Percentiles rank a stretch among this genome's conserved stretches.
phyloP scores from a whole-genome alignment of 2,888 invertebrate species.

The Conchocele bisecta region DNA sequence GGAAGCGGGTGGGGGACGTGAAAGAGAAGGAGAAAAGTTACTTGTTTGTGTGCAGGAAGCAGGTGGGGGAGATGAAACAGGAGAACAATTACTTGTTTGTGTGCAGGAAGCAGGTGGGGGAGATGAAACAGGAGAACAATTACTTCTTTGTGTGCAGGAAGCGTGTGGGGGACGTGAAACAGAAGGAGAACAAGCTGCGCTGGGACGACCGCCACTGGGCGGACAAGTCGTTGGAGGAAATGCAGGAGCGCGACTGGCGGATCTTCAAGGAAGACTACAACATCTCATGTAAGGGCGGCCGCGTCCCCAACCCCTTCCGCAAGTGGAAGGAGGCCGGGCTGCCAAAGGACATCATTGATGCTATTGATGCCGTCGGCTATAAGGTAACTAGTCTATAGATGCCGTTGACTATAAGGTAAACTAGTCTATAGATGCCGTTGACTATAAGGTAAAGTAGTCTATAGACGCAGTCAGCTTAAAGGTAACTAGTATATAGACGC shows the following conservation, averaged over 20 bases:
- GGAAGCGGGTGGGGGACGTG: no score
- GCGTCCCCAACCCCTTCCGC: slow-evolving; percentile 97
- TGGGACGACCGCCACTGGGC: slow-evolving; percentile 99
- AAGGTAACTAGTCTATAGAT: slow-evolving; percentile 85
- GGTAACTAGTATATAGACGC: no score
- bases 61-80: no score
- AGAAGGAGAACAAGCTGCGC: slow-evolving; percentile 98
- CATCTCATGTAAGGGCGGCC: slow-evolving; percentile 98
- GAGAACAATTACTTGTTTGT: no score
- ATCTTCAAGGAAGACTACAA: slow-evolving; percentile 99
- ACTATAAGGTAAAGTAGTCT: neutral
- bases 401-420: no score
- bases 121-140: slow-evolving; percentile 97
- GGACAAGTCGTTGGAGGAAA: slow-evolving; percentile 95
- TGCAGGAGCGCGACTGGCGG: slow-evolving; percentile 99
- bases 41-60: no score
- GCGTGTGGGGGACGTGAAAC: slow-evolving; percentile 94
- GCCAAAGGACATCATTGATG: slow-evolving; percentile 94
- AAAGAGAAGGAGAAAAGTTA: no score
- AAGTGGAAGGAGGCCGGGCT: slow-evolving; percentile 96
- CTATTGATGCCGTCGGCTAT: slow-evolving; percentile 97
- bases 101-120: slow-evolving; percentile 89
- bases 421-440: neutral
- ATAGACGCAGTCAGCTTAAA: no score
- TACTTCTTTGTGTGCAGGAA: slow-evolving; percentile 69